Conservation (phyloP, 2,113 vertebrate species). For the Edolisoma coerulescens region DNA sequence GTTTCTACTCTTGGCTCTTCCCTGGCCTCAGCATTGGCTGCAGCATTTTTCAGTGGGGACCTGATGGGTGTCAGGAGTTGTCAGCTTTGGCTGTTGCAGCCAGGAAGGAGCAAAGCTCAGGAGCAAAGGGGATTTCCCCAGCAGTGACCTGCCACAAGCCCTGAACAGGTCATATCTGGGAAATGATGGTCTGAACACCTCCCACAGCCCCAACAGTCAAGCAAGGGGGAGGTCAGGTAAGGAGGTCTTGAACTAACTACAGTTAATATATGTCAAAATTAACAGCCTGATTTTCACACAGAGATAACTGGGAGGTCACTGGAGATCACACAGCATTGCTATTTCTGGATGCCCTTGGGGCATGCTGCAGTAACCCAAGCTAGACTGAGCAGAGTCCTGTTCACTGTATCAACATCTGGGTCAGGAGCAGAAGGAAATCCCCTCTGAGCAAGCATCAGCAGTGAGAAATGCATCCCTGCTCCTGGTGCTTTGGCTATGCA, state of each 20-base stretch:
- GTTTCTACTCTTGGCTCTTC: neutral
- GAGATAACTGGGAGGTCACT: neutral
- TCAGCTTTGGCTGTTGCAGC: neutral
- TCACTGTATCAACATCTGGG: neutral
- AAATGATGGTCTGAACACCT: neutral
- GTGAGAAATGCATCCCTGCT: neutral
- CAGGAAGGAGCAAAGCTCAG: neutral
- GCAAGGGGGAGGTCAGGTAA: neutral
- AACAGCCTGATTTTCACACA: neutral
- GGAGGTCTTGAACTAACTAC: neutral
- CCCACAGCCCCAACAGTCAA: neutral
- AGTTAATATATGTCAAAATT: neutral
- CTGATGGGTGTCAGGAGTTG: neutral
- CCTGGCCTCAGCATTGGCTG: neutral
- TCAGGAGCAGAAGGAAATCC: constrained; percentile 6
- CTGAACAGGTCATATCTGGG: neutral
- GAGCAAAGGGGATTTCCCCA: neutral
- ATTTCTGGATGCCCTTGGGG: constrained; percentile 9
- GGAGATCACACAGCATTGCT: neutral
- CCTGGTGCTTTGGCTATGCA: neutral
- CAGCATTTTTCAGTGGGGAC: neutral
- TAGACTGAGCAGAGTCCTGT: neutral
- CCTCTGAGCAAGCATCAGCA: neutral
- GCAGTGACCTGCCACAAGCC: neutral
- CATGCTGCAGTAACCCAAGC: neutral